These are phyloP conservation scores for Bedellia somnulentella DNA, from an alignment of 2,888 invertebrate species.

Conservation along the genomic window DNA sequence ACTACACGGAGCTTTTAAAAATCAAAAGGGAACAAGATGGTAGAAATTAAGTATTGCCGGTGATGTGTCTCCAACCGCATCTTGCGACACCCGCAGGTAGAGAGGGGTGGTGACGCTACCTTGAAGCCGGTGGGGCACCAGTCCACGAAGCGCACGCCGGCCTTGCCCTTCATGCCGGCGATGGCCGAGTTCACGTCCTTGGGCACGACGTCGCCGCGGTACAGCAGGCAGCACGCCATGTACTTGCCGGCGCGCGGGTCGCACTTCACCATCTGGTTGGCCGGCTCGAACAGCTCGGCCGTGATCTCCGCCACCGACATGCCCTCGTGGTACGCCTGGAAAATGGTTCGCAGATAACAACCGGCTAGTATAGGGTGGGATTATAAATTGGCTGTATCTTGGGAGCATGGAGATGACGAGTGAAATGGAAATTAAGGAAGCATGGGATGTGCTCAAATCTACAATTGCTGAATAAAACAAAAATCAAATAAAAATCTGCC, in stretches of 20 bases:
- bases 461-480: too few relatives aligned
- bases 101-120: too few relatives aligned
- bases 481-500: too few relatives aligned
- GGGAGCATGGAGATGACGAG: too few relatives aligned
- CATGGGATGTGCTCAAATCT: too few relatives aligned
- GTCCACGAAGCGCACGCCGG: slow-evolving; percentile 86
- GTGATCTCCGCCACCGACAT: slow-evolving; percentile 83
- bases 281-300: slow-evolving; percentile 84
- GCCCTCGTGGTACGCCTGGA: slow-evolving; percentile 68
- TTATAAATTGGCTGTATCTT: background rate
- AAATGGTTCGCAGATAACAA: too few relatives aligned
- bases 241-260: slow-evolving; percentile 83
- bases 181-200: slow-evolving; percentile 87
- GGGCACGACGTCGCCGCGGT: slow-evolving; percentile 88
- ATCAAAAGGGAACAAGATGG: too few relatives aligned
- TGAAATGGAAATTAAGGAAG: too few relatives aligned
- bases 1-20: too few relatives aligned
- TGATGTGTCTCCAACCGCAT: too few relatives aligned
- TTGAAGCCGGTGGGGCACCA: slow-evolving; percentile 95
- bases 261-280: slow-evolving; percentile 90
- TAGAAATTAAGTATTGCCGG: too few relatives aligned
- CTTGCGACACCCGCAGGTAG: too few relatives aligned
- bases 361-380: background rate
- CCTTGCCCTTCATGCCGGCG: slow-evolving; percentile 74
- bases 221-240: slow-evolving; percentile 87